Conservation (phyloP, 2,113 vertebrate genomes). For the Tetrao urogallus region DNA sequence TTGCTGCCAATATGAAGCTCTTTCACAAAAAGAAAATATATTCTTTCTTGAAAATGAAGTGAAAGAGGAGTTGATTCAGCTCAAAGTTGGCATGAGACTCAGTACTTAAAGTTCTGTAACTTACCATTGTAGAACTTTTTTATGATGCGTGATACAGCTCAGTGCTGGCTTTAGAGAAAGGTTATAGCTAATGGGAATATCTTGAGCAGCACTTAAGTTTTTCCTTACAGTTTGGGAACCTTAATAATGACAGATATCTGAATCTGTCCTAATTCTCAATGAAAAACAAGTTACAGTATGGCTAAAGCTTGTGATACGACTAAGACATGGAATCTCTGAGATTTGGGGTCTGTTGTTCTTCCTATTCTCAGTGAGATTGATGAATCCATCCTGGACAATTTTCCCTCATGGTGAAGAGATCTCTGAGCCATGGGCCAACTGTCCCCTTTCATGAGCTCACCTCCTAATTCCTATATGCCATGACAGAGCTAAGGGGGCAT, state of each 20-base stretch:
- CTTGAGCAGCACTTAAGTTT: background rate
- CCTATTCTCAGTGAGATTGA: background rate
- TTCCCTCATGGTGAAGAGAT: background rate
- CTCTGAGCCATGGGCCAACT: background rate
- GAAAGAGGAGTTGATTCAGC: background rate
- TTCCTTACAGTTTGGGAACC: background rate
- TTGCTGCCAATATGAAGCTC: background rate
- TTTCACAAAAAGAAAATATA: background rate
- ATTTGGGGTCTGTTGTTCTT: background rate
- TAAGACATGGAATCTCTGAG: background rate
- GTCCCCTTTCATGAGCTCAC: background rate
- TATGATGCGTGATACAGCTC: background rate
- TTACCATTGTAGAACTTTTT: background rate
- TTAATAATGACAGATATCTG: background rate
- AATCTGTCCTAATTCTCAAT: background rate
- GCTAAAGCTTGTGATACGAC: background rate
- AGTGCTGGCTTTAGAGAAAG: background rate
- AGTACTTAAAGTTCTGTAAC: background rate
- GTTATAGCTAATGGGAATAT: background rate
- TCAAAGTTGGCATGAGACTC: fast-evolving
- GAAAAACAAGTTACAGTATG: background rate
- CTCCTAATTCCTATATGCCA: background rate
- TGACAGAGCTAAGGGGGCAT: background rate
- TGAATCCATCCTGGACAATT: background rate
- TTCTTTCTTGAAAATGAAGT: background rate